Evolutionary conservation across 2,888 invertebrate species (phyloP), one percentile per base, ranked within the genome.

Genomic region (Alsophila aescularia): DNA sequence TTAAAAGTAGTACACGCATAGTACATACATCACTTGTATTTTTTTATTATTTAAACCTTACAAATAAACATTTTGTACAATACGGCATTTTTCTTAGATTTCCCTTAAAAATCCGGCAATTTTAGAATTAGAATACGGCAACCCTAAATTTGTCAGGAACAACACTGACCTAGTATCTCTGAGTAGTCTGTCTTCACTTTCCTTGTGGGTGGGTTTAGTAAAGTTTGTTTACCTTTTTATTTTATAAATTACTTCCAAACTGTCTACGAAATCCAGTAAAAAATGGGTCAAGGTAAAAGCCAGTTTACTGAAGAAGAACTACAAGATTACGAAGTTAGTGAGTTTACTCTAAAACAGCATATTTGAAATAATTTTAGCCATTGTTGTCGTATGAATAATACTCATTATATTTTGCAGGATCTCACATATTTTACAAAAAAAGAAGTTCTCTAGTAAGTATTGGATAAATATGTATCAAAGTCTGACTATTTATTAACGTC

Each of bases 381-480:
- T 43, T 9, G 12, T n/a, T 5, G 10, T 7, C 4, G 12, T 42
- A 52, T 72, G 64, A 66, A 62, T 72, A 64, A 72, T 64, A 36
- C 37, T 14, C 13, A 7, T 42, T 3, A 57, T 67, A 57, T 63
- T 59, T 92, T 93, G 42, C 87, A 97, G 96, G 98, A 98, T 87
- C 93, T 98, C 62, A 98, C 98, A 13, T 98, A 97, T 86, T 98
- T 98, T 81, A 96, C 97, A 0, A 97, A 97, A 77, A 97, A 97
- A 74, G 98, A 98, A 93, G 97, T 98, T 41, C 87, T 98, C 59
- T 95, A 95, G 97, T 97, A 92, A 95, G 96, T 94, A 42, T 36
- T 41, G 0, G 1, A 5, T 27, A 12, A 35, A 8, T n/a, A 29
- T n/a, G 27, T 27, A 27, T 29, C 5, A 3, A 1, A 29, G n/a